Base-by-base conservation (phyloP, 35 echinoderm and acorn worm genomes). In the Anneissia japonica region DNA sequence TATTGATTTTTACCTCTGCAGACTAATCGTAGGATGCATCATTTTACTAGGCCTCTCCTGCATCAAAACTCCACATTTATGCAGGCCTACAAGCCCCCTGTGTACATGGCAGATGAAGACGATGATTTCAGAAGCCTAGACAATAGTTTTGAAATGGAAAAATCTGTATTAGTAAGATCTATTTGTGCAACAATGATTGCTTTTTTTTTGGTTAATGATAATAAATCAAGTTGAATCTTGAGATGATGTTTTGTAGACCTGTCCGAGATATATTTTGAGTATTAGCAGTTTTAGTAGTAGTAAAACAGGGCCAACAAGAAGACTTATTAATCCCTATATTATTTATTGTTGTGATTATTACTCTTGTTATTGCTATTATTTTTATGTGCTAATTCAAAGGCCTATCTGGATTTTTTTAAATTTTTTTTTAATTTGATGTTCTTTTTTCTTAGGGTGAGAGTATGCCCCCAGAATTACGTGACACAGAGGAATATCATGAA, bases 51-150 rank as follows among this genome's bases (percentile, higher is more conserved):
- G 73, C 87, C 83, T 4, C 23, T 81, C 0, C 34, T 89, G 21
- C 74, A 39, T 1, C 84, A 86, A 78, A 84, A 88, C 30, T 97
- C 94, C 10, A 97, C 94, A 30, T 93, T 97, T 74, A 87, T 97
- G 21, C 90, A 92, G 91, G 93, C 94, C 16, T 39, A 93, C 23
- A 35, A 40, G 33, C 89, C 94, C 0, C 94, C 94, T 17, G 94
- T 97, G 1, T 91, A 83, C 38, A 97, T 97, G 94, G 36, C 75
- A 16, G 93, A 91, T 34, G 90, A 95, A 23, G 93, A 96, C 32
- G 56, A 45, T 32, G 75, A 77, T 14, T 33, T 38, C 0, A 39
- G 40, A 10, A 39, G 21, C 4, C 17, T 81, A 26, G 21, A 38
- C 9, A 30, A 81, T 38, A 38, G 1, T 26, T 30, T 38, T 39